phyloP scores from a whole-genome alignment of 1,140 invertebrate species.

The Vanessa tameamea region DNA sequence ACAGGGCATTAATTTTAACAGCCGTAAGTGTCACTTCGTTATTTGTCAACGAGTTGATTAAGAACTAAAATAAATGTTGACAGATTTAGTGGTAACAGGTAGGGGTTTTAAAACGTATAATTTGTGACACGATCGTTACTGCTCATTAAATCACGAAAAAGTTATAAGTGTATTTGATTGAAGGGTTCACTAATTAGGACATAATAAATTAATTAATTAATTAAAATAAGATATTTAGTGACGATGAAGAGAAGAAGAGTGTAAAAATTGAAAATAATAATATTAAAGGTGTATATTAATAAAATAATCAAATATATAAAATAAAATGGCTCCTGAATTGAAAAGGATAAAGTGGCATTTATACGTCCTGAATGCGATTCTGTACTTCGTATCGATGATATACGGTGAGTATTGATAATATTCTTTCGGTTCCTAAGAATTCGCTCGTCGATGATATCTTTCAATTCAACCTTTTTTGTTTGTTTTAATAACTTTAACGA shows the following conservation, averaged over 20 bases:
- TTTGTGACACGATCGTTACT: conserved; percentile 58
- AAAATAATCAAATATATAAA: conserved; percentile 43
- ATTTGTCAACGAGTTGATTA: conserved; percentile 75
- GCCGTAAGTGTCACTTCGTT: conserved; percentile 57
- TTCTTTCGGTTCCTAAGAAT: not conserved
- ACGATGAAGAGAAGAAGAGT: conserved; percentile 68
- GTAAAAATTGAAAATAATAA: conserved; percentile 52
- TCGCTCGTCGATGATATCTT: not conserved
- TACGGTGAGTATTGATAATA: conserved; percentile 62
- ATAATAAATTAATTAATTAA: conserved; percentile 35
- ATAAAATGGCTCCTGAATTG: conserved; percentile 63
- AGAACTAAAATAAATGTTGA: conserved; percentile 64
- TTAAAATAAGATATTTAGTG: conserved; percentile 39
- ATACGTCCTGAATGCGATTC: conserved; percentile 65
- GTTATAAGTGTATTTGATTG: conserved; percentile 33
- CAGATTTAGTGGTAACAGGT: conserved; percentile 59
- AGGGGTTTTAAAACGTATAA: conserved; percentile 50
- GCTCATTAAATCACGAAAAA: conserved; percentile 31
- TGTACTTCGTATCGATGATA: conserved; percentile 68
- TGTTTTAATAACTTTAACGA: conserved; percentile 1
- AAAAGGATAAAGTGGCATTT: conserved; percentile 69
- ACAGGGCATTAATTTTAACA: conserved; percentile 62
- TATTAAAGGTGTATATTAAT: conserved; percentile 49
- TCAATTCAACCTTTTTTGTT: not conserved
- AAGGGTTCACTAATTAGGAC: conserved; percentile 36